Evolutionary conservation across 2,888 invertebrate genomes (phyloP), one percentile per base, ranked within the genome.

Genomic region (Iselma pallidipennis): DNA sequence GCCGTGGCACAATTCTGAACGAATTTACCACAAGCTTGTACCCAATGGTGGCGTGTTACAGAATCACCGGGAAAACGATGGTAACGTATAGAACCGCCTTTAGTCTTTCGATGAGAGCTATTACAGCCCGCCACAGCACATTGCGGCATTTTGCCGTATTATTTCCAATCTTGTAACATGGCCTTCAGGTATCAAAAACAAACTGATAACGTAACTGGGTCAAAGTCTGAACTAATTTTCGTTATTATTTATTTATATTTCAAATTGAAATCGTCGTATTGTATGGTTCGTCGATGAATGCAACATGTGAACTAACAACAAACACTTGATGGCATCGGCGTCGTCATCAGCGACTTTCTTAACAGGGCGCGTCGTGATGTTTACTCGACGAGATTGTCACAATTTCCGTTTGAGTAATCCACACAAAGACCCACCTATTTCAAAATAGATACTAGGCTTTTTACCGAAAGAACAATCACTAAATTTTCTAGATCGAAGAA

Each of bases 1-100:
- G 86, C 85, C 3, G 86, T 86, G 55, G 85, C 82, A 67, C 85
- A 84, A 76, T 86, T 86, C 62, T 81, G 80, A 58, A 84, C 81
- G 66, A 77, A 78, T 64, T 85, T 83, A 45, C 85, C 85, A 75
- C 86, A 86, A 28, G 84, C 84, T 68, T 81, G 78, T 49, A 85
- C 78, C 86, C 86, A 86, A 57, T 80, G 78, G 54, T 81, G 76
- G 55, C 86, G 83, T 49, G 84, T 84, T 71, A 80, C 79, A 67
- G 81, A 80, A 76, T 85, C 85, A 66, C 85, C 84, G 29, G 86
- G 86, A 76, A 86, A 86, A 66, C 86, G 84, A 76, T 86, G 86
- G 78, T 86, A 86, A 58, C 85, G 83, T 65, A 86, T 83, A 60
- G 84, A 81, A 61, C 84, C 82, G 55, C 85, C 85, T 66, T 83